A percentile compares a stretch with the other conserved stretches of the same genome.
phyloP scores from a whole-genome alignment of 2,797 vertebrate species.

The Cephalopachus bancanus region DNA sequence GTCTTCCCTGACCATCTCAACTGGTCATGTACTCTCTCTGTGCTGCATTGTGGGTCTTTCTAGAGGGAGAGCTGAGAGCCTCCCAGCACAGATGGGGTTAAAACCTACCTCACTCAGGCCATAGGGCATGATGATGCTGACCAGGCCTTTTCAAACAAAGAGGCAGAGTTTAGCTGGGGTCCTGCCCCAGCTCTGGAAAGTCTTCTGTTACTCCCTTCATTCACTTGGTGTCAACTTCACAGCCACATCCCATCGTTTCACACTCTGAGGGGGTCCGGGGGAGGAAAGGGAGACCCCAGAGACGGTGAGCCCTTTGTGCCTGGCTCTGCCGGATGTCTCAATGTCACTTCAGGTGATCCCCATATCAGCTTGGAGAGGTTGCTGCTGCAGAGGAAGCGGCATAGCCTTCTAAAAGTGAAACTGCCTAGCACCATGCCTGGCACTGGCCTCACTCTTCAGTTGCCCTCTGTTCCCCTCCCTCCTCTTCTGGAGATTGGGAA shows the following conservation, averaged over 20 bases:
- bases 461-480: background rate
- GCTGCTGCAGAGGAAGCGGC: background rate
- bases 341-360: accelerated
- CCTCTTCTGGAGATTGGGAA: slow-evolving; percentile 24
- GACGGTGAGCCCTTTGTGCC: background rate
- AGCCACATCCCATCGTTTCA: background rate
- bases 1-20: background rate
- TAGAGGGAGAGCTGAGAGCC: background rate
- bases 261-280: background rate
- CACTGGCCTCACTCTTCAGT: background rate
- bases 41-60: background rate
- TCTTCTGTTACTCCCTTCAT: background rate
- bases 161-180: background rate
- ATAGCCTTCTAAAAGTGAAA: background rate
- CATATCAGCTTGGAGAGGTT: background rate
- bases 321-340: background rate
- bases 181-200: background rate
- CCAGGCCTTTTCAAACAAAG: slow-evolving; percentile 42
- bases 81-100: slow-evolving; percentile 28
- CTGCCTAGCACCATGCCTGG: background rate
- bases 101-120: slow-evolving; percentile 10
- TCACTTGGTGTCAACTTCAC: background rate
- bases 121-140: background rate
- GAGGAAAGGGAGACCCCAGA: background rate
- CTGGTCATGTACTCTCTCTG: background rate